Base-by-base conservation (phyloP, 2,113 vertebrate species). In the Ammospiza caudacuta region DNA sequence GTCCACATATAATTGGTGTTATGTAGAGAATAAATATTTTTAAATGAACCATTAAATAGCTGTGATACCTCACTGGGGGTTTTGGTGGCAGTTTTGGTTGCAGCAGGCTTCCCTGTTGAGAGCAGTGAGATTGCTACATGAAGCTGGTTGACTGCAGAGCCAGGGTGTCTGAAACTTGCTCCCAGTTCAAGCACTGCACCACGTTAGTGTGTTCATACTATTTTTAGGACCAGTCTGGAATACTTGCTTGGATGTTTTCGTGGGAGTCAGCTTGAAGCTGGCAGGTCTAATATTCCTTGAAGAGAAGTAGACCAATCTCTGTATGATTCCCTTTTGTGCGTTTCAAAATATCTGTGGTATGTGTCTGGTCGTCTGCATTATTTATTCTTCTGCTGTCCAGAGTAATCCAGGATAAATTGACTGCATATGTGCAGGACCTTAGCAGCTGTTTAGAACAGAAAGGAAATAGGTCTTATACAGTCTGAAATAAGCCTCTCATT, bases 221-320 rank as follows among this genome's bases (percentile, higher is more conserved):
- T 94, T 96, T 96, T 91, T 95, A 95, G 87, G 78, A 57, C 62
- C 25, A 37, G 62, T 62, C 67, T 73, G 41, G n/a, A 95, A 76
- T 90, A 76, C 66, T 89, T 92, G 35, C 54, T 80, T 69, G 66
- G 61, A 51, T 85, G n/a, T 89, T 91, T 92, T 47, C 85, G 43
- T 77, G 43, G 59, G 62, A 79, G 58, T 95, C 46, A 68, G 70
- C 66, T 77, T 69, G 82, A 96, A 92, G 77, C 23, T 85, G 78
- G 15, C 63, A 72, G 27, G 75, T 52, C 75, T 91, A 69, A 24
- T 96, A 39, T 41, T 87, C n/a, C 54, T 79, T 64, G 62, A 44
- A 39, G 44, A 77, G 62, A 61, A 28, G 44, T 57, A 78, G 88
- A 84, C 11, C 49, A 92, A 14, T 76, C 39, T 75, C 54, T 49